phyloP scores from a whole-genome alignment of 92 coral and sea anemone genomes.

The Siderastrea radians region DNA sequence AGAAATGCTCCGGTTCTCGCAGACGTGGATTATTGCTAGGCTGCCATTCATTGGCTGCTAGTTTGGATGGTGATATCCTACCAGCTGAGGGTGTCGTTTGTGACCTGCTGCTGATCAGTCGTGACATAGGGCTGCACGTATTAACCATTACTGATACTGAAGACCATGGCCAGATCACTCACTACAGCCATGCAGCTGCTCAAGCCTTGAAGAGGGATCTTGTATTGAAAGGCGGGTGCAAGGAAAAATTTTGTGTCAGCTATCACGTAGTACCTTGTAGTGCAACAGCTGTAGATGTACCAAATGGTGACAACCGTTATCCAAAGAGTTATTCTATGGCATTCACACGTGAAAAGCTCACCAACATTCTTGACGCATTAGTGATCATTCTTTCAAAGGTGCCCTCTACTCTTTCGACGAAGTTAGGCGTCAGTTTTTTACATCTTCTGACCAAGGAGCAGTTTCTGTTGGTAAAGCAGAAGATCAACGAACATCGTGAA shows the following conservation, averaged over 20 bases:
- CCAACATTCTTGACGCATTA: slow-evolving; percentile 9
- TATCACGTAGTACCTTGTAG: slow-evolving; percentile 3
- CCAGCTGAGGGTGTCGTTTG: slow-evolving; percentile 14
- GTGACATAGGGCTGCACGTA: slow-evolving; percentile 1
- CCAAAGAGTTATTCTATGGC: slow-evolving; percentile 3
- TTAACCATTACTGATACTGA: background rate
- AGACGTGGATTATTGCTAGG: background rate
- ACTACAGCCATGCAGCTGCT: slow-evolving; percentile 10
- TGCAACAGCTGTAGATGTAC: background rate
- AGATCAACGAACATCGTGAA: background rate
- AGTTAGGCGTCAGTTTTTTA: slow-evolving; percentile 1
- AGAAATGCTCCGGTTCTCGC: background rate
- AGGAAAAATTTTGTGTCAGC: slow-evolving; percentile 5
- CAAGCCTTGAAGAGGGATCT: background rate
- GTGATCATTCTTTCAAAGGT: slow-evolving; percentile 10
- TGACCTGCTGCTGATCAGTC: slow-evolving; percentile 29
- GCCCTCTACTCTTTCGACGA: slow-evolving; percentile 8
- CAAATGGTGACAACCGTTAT: background rate
- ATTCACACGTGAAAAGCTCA: background rate
- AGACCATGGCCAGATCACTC: background rate
- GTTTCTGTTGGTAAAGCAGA: slow-evolving; percentile 10
- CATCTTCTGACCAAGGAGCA: slow-evolving; percentile 18
- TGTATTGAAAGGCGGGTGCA: background rate
- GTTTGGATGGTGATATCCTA: background rate
- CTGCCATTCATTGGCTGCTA: background rate